Conservation (phyloP, 1,140 invertebrate species). For the Ips nitidus region DNA sequence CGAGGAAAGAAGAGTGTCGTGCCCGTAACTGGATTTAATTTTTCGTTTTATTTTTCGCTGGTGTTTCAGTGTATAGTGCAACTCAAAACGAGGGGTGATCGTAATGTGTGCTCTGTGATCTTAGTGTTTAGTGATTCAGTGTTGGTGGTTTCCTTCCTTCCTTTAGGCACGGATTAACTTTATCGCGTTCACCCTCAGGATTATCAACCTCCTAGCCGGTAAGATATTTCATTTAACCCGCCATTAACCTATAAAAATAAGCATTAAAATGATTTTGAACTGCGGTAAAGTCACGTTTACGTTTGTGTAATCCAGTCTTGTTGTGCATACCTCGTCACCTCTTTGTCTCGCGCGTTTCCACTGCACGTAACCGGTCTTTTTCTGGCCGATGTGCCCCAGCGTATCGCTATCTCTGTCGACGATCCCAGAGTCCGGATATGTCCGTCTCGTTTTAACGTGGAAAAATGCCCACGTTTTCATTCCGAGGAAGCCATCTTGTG, state of each 20-base stretch:
- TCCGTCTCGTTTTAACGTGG: slow-evolving; percentile 13
- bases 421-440: background rate
- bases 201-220: slow-evolving; percentile 9
- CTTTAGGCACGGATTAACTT: slow-evolving; percentile 19
- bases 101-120: slow-evolving; percentile 33
- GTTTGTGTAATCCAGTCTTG: slow-evolving; percentile 1
- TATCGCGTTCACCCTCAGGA: slow-evolving; percentile 13
- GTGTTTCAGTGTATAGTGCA: slow-evolving; percentile 29
- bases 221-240: background rate
- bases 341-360: background rate
- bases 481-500: slow-evolving; percentile 35
- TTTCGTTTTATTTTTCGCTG: slow-evolving; percentile 27
- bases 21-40: slow-evolving; percentile 21
- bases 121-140: slow-evolving; percentile 34
- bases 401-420: slow-evolving; percentile 12
- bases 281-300: background rate
- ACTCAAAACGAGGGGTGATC: slow-evolving; percentile 7
- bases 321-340: slow-evolving; percentile 2
- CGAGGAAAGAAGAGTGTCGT: slow-evolving; percentile 31
- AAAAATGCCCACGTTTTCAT: slow-evolving; percentile 34
- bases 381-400: slow-evolving; percentile 3
- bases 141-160: slow-evolving; percentile 11
- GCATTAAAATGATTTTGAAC: background rate
- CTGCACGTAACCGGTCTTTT: background rate
- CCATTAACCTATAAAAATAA: background rate